Percentiles rank a stretch among this genome's conserved stretches.
phyloP scores from a whole-genome alignment of 2,797 vertebrate genomes.

The Scleropages formosus region DNA sequence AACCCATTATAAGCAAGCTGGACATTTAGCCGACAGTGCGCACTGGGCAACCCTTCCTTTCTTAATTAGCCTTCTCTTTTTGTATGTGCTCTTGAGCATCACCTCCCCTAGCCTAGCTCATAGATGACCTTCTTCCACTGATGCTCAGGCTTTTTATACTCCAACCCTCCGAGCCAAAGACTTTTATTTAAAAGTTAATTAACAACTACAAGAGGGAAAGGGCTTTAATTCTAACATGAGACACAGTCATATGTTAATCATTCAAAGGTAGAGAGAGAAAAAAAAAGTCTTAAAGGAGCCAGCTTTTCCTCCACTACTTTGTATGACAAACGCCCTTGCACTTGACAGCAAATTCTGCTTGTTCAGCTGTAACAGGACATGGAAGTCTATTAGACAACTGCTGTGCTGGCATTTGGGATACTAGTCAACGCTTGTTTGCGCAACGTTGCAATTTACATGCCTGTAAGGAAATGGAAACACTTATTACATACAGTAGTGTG shows the following conservation, averaged over 20 bases:
- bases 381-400: neutral
- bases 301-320: neutral
- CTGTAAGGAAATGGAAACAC: neutral
- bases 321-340: neutral
- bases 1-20: neutral
- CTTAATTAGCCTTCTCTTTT: neutral
- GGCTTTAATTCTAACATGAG: neutral
- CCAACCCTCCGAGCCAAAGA: neutral
- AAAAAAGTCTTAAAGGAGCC: neutral
- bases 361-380: conserved; percentile 1
- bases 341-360: neutral
- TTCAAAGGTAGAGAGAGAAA: neutral
- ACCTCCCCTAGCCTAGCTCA: neutral
- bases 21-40: neutral
- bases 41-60: neutral
- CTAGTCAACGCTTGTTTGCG: neutral
- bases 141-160: neutral
- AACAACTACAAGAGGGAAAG: neutral
- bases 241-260: neutral
- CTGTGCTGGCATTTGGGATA: neutral
- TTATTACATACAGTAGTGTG: neutral
- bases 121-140: neutral
- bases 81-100: too few relatives aligned
- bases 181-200: conserved; percentile 8
- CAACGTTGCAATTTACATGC: conserved; percentile 1